Evolutionary conservation across 2,113 vertebrate genomes (phyloP).

Genomic region (Nothobranchius kuhntae): DNA sequence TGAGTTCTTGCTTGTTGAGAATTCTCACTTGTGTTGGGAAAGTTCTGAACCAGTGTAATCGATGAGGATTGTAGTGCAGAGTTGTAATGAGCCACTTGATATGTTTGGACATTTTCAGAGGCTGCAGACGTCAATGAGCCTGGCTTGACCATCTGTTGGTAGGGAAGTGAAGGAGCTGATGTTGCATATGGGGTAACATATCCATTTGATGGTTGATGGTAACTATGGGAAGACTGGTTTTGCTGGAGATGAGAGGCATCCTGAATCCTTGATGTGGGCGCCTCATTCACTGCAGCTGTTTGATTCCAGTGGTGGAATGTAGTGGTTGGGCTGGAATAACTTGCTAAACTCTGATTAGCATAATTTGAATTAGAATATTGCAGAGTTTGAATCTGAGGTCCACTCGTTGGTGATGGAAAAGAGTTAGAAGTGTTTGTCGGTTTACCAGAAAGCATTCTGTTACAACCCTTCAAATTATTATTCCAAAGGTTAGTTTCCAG

Average conservation of each 20-base stretch:
- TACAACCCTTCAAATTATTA: neutral
- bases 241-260: neutral
- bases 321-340: neutral
- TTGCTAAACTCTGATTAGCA: neutral
- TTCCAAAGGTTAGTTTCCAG: neutral
- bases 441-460: fast-evolving
- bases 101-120: neutral
- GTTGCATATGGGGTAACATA: neutral
- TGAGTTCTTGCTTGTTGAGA: neutral
- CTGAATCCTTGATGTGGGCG: no score
- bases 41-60: neutral
- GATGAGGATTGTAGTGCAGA: neutral
- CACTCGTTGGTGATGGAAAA: neutral
- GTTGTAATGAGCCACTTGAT: neutral
- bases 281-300: neutral
- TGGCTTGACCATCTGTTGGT: neutral
- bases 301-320: neutral
- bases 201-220: neutral
- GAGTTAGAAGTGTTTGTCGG: neutral
- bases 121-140: neutral
- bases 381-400: neutral
- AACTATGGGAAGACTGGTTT: fast-evolving
- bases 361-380: neutral
- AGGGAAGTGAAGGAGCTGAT: neutral
- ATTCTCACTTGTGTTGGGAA: neutral